Conservation (phyloP, 2,797 vertebrate species). For the Chanos chanos region DNA sequence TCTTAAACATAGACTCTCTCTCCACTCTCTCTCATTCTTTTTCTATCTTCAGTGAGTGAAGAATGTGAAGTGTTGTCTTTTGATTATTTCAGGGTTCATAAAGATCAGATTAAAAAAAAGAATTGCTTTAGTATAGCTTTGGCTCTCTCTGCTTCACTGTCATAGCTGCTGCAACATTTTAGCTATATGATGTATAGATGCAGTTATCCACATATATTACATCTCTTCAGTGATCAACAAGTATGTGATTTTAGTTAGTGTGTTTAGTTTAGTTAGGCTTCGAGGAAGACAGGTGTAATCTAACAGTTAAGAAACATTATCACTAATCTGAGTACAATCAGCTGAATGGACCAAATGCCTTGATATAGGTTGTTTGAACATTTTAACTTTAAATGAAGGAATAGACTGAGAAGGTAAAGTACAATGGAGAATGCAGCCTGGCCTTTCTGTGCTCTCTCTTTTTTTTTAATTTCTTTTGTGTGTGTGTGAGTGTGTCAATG, state of each 20-base stretch:
- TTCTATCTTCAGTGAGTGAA: background rate
- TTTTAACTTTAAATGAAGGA: slow-evolving; percentile 19
- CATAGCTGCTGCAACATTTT: background rate
- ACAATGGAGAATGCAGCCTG: slow-evolving; percentile 16
- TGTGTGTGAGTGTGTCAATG: no score
- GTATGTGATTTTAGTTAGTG: background rate
- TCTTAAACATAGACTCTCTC: no score
- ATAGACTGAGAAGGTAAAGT: slow-evolving; percentile 22
- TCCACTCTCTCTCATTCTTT: background rate
- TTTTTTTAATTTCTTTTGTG: slow-evolving; percentile 8
- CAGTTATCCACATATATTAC: background rate
- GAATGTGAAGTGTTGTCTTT: background rate
- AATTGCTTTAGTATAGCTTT: slow-evolving; percentile 18
- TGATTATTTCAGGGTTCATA: background rate
- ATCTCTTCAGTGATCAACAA: background rate
- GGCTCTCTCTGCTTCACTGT: slow-evolving; percentile 15
- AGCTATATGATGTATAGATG: background rate
- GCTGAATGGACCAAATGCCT: slow-evolving; percentile 25
- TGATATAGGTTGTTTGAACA: slow-evolving; percentile 28
- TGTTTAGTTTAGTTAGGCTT: no score
- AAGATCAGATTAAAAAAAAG: background rate
- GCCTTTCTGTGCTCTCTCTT: background rate
- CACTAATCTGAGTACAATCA: slow-evolving; percentile 28
- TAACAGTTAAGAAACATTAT: slow-evolving; percentile 7
- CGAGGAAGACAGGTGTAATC: no score